These are phyloP conservation scores for Ophioninae sp. DNA, from an alignment of 2,888 invertebrate species.

Conservation along the genomic window DNA sequence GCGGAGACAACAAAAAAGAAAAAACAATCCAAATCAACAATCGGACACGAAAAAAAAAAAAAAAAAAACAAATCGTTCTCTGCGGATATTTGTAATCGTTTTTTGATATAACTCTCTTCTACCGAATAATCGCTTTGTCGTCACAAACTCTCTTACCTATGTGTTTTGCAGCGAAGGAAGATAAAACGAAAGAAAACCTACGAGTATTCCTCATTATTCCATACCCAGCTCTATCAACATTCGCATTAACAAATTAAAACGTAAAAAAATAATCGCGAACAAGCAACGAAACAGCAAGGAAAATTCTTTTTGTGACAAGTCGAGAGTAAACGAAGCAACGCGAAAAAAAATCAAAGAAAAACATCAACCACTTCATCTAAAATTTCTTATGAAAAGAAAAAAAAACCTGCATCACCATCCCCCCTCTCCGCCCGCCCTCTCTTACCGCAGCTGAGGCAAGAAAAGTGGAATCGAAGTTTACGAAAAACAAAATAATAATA, in stretches of 20 bases:
- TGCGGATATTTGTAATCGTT: constrained; percentile 73
- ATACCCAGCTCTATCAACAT: constrained; percentile 37
- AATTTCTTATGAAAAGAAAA: constrained; percentile 32
- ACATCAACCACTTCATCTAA: constrained; percentile 32
- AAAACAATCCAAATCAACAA: constrained; percentile 21
- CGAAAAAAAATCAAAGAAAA: constrained; percentile 24
- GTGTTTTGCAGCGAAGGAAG: constrained; percentile 68
- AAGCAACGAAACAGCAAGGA: background rate
- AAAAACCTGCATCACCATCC: background rate
- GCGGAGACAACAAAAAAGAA: constrained; percentile 3
- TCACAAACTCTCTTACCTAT: constrained; percentile 65
- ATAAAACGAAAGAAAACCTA: constrained; percentile 12
- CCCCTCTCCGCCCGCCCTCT: constrained; percentile 1
- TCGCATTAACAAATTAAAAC: constrained; percentile 23
- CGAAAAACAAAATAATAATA: constrained; percentile 58
- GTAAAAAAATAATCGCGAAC: background rate
- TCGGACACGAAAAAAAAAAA: constrained; percentile 13
- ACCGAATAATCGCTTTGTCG: constrained; percentile 68
- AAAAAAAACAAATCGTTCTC: constrained; percentile 55
- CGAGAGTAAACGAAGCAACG: background rate
- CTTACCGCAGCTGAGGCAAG: constrained; percentile 33
- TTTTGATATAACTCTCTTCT: constrained; percentile 75
- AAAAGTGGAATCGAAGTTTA: constrained; percentile 49
- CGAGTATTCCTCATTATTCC: constrained; percentile 30
- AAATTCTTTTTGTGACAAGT: constrained; percentile 32